Base-by-base conservation (phyloP, 2,888 invertebrate genomes). In the Byasa hedistus region DNA sequence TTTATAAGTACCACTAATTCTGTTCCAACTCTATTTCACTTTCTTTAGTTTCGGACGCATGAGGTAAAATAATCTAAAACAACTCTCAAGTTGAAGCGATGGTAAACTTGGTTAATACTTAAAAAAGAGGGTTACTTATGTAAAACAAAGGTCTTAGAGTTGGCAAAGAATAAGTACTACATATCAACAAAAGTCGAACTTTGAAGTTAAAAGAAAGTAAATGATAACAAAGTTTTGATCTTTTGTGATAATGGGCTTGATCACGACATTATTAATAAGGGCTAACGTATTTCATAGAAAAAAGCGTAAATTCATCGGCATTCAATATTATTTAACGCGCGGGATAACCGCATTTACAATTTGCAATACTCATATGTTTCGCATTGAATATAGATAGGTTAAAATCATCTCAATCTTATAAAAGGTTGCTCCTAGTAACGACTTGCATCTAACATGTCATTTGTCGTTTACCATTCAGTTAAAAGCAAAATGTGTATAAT, bases 131-230 rank as follows among this genome's bases (percentile, higher is more conserved):
- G 23, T 54, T 54, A 5, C 5, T 3, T 54, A 0, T 52, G 23
- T 22, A 54, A 12, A 22, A 54, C 52, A 54, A 3, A 54, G 1
- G 51, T 10, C 22, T 54, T 63, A 60, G 59, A 63, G 58, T 69
- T 64, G 60, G 60, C 58, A 68, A 64, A 68, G 67, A 61, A 68
- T 57, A 39, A 52, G 56, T 64, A 44, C 22, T n/a, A 67, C 59
- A 79, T 79, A 80, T 79, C 76, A 76, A 77, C 87, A 89, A 89
- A 90, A 86, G 86, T 89, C 82, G 83, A 87, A 89, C 90, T 90
- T 91, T 91, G 78, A 76, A 76, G 74, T 73, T 76, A 73, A 69
- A 73, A 75, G 69, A 74, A 72, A 68, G 75, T 75, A 66, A 76
- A 72, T 75, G 73, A 68, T 57, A 68, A 72, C 88, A 90, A 89